phyloP scores from a whole-genome alignment of 1,140 invertebrate genomes.

The Drosophila nasuta region DNA sequence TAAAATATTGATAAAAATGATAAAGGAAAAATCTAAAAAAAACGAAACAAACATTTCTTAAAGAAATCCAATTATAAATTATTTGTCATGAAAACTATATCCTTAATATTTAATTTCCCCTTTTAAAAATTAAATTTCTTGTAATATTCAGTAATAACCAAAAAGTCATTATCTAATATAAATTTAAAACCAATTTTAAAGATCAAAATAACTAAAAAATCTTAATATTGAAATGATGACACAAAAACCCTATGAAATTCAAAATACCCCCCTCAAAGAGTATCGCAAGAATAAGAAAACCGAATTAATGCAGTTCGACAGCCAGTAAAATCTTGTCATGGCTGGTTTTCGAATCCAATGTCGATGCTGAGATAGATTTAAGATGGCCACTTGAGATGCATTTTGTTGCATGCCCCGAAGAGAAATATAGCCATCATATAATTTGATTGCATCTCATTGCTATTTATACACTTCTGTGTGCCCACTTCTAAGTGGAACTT shows the following conservation, averaged over 20 bases:
- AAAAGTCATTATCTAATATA: too few species aligned
- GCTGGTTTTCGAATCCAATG: slow-evolving; percentile 58
- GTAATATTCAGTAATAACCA: too few species aligned
- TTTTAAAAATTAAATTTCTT: too few species aligned
- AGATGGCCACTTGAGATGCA: slow-evolving; percentile 65
- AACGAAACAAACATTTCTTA: too few species aligned
- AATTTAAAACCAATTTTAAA: too few species aligned
- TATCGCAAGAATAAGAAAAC: slow-evolving; percentile 42
- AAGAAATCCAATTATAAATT: too few species aligned
- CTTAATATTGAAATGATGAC: background rate
- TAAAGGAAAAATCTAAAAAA: too few species aligned
- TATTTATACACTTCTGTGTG: slow-evolving; percentile 42
- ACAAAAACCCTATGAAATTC: background rate
- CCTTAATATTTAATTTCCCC: too few species aligned
- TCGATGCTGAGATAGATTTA: slow-evolving; percentile 72
- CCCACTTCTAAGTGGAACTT: slow-evolving; percentile 43
- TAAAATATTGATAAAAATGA: too few species aligned
- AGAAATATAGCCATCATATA: slow-evolving; percentile 69
- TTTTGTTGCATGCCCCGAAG: slow-evolving; percentile 35
- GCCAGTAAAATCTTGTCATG: slow-evolving; percentile 64
- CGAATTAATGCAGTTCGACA: slow-evolving; percentile 63
- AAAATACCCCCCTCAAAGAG: background rate
- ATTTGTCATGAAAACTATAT: too few species aligned
- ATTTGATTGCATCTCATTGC: slow-evolving; percentile 64
- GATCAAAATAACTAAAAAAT: too few species aligned